Evolutionary conservation across 2,113 vertebrate genomes (phyloP), one percentile per base, ranked within the genome.

Genomic region (Lichenostomus cassidix): DNA sequence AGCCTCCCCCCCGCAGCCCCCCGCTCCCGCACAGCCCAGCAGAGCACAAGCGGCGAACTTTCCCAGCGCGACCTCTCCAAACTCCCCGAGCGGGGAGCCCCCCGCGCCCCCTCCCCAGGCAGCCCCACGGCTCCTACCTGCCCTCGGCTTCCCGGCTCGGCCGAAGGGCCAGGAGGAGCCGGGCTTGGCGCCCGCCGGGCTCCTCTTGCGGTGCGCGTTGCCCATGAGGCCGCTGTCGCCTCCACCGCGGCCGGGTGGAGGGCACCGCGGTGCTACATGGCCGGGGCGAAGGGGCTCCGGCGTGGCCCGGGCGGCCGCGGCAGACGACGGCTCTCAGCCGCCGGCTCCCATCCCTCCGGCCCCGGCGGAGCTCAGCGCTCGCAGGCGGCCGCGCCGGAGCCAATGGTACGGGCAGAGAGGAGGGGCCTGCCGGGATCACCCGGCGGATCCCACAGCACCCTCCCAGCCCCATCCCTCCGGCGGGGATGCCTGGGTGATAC

Each of bases 141-240:
- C 91, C 97, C 96, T 97, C 5, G 79, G 64, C 93, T 98, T 98
- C 69, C 97, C 98, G 35, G 93, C 47, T 8, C 93, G 97, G 96
- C 98, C 98, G 63, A 98, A 98, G 78, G 97, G 98, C 98, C 98
- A 98, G 84, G 98, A 95, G 75, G 98, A 94, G 92, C 97, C 98
- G 65, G 96, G 52, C 96, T 97, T 98, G 83, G 37, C 94, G 62
- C 59, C 97, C 80, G 96, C 95, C 64, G 98, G 98, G 98, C 97
- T 98, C 97, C 98, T 98, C 98, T 98, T 99, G 97, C 98, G 98
- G 96, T 98, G 95, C 74, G 96, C 98, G 98, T 99, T 99, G 90
- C 99, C 99, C 99, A 99, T 99, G 88, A 82, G 50, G 94, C 94
- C 92, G 74, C 74, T 28, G 19, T 6, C 46, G 59, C 81, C 95